Percentiles rank a stretch among this genome's conserved stretches.
phyloP scores from a whole-genome alignment of 2,888 invertebrate species.

The Drosophila affinis region DNA sequence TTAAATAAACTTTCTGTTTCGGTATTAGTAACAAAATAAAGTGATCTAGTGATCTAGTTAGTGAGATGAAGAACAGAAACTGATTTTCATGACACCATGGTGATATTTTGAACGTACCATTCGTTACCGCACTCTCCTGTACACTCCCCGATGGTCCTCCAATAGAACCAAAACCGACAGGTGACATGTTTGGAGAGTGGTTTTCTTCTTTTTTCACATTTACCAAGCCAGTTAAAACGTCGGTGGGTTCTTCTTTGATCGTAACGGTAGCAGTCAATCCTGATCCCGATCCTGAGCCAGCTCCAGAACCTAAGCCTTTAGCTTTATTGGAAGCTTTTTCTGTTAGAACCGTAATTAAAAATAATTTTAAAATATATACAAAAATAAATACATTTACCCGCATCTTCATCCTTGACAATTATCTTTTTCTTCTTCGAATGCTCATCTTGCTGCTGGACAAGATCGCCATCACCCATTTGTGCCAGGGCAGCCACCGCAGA shows the following conservation, averaged over 20 bases:
- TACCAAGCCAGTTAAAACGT: constrained; percentile 66
- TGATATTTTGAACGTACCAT: constrained; percentile 45
- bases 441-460: constrained; percentile 52
- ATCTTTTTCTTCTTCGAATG: constrained; percentile 56
- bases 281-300: constrained; percentile 7
- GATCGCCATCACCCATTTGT: constrained; percentile 58
- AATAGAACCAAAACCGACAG: constrained; percentile 81
- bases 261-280: constrained; percentile 6
- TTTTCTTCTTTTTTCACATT: constrained; percentile 80
- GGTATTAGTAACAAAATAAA: too few relatives aligned
- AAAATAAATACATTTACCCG: constrained; percentile 47
- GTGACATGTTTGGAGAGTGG: constrained; percentile 79
- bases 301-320: constrained; percentile 12
- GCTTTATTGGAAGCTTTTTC: constrained; percentile 25
- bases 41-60: too few relatives aligned
- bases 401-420: constrained; percentile 69
- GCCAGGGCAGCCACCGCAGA: constrained; percentile 40
- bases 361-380: background rate
- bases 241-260: constrained; percentile 74
- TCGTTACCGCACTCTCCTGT: constrained; percentile 54
- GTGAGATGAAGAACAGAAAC: too few relatives aligned
- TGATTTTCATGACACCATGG: too few relatives aligned
- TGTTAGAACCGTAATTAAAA: constrained; percentile 1
- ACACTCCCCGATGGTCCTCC: constrained; percentile 36
- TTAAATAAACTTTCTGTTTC: background rate